Percentiles rank a stretch among this genome's conserved stretches.
Conservation (phyloP, 2,888 invertebrate species). For the Philhelius pedissequus region DNA sequence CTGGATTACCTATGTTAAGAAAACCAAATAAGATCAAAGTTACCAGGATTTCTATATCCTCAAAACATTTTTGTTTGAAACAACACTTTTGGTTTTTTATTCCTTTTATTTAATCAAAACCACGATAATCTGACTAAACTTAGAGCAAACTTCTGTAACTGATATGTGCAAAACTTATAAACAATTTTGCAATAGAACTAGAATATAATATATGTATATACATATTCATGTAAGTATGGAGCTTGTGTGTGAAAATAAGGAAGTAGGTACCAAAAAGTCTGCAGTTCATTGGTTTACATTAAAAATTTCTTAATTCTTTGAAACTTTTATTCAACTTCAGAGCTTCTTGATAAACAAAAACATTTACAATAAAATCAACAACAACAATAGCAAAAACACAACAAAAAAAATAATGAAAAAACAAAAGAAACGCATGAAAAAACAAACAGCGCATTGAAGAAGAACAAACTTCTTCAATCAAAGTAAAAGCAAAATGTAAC, state of each 20-base stretch:
- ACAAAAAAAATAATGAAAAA: neutral
- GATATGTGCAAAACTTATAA: neutral
- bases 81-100: no score
- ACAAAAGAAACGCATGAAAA: neutral
- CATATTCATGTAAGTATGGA: no score
- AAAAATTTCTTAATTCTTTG: constrained; percentile 28
- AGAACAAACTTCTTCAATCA: constrained; percentile 52
- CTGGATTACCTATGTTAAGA: no score
- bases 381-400: neutral
- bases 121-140: neutral
- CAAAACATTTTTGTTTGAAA: no score
- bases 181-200: neutral
- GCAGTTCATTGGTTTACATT: constrained; percentile 14
- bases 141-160: neutral
- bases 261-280: constrained; percentile 1
- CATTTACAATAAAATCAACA: neutral
- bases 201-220: neutral
- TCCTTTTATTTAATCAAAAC: neutral
- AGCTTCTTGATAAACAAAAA: neutral
- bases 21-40: no score
- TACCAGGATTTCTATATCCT: no score
- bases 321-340: constrained; percentile 35
- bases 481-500: constrained; percentile 58
- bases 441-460: neutral
- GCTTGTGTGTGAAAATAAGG: neutral